A percentile compares a stretch with the other conserved stretches of the same genome.
These are phyloP conservation scores for Apis florea DNA, from an alignment of 1,140 invertebrate species.

Conservation along the genomic window DNA sequence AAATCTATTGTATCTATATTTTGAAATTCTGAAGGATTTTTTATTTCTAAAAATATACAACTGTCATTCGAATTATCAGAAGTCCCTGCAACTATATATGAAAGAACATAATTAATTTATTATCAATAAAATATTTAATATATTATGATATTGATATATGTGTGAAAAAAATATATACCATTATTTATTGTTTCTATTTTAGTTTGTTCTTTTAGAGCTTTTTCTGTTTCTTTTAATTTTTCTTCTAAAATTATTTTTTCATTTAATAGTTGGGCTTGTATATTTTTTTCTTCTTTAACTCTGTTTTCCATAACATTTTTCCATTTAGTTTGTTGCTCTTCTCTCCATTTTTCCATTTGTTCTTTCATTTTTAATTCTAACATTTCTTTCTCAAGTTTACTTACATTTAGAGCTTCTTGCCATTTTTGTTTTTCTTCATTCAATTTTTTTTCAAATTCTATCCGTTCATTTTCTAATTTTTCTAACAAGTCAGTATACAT, in stretches of 20 bases:
- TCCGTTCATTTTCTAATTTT: constrained; percentile 78
- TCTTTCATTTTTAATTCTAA: constrained; percentile 77
- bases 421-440: constrained; percentile 79
- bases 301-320: constrained; percentile 72
- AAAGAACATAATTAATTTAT: constrained; percentile 10
- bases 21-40: constrained; percentile 67
- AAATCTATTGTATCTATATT: constrained; percentile 79
- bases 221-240: constrained; percentile 78
- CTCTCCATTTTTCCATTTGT: constrained; percentile 79
- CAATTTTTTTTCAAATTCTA: constrained; percentile 79
- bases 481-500: constrained; percentile 78
- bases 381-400: constrained; percentile 77
- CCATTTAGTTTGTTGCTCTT: constrained; percentile 72
- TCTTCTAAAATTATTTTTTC: constrained; percentile 72
- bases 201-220: constrained; percentile 77
- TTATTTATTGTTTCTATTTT: constrained; percentile 48
- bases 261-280: constrained; percentile 77
- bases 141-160: background rate
- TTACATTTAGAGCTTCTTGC: constrained; percentile 78
- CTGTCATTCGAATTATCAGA: constrained; percentile 11
- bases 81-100: constrained; percentile 17
- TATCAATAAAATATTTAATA: background rate
- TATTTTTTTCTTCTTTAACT: constrained; percentile 79
- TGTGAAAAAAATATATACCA: constrained; percentile 25
- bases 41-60: constrained; percentile 62